These are phyloP conservation scores for Echiichthys vipera DNA, from an alignment of 2,797 vertebrate genomes.

Conservation along the genomic window DNA sequence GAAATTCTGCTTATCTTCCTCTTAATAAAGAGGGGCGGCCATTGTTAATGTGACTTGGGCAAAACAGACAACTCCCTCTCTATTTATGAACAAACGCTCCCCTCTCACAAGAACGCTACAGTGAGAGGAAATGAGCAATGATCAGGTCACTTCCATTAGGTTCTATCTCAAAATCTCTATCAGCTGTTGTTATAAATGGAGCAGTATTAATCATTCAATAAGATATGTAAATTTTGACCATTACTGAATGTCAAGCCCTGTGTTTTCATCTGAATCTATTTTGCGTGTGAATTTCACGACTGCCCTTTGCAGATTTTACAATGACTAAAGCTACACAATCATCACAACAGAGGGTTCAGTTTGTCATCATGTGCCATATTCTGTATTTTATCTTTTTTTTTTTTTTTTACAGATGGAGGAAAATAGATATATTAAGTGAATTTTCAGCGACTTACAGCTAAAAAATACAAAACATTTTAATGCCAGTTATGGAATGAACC, in stretches of 20 bases:
- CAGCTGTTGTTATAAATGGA: conserved; percentile 46
- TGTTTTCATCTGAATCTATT: conserved; percentile 56
- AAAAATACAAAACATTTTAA: conserved; percentile 37
- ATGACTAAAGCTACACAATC: conserved; percentile 28
- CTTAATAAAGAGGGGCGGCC: conserved; percentile 52
- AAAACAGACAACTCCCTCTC: conserved; percentile 56
- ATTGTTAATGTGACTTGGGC: conserved; percentile 68
- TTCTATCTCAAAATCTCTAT: conserved; percentile 60
- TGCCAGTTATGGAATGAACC: conserved; percentile 48
- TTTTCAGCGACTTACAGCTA: conserved; percentile 13
- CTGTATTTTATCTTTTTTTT: background rate
- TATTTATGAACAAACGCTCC: conserved; percentile 54
- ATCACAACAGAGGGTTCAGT: background rate
- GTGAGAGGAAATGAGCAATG: conserved; percentile 61
- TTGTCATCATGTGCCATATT: background rate
- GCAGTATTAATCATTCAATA: conserved; percentile 58
- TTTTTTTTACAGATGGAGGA: background rate
- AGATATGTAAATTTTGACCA: conserved; percentile 83
- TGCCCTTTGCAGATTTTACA: conserved; percentile 29
- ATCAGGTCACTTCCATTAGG: conserved; percentile 60
- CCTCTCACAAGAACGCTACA: conserved; percentile 44
- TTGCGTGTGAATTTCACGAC: conserved; percentile 24
- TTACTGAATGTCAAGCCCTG: conserved; percentile 80
- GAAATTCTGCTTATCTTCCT: conserved; percentile 75
- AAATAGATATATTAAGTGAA: too few species aligned